Base-by-base conservation (phyloP, 2,888 invertebrate genomes). In the Metopia argyrocephala region DNA sequence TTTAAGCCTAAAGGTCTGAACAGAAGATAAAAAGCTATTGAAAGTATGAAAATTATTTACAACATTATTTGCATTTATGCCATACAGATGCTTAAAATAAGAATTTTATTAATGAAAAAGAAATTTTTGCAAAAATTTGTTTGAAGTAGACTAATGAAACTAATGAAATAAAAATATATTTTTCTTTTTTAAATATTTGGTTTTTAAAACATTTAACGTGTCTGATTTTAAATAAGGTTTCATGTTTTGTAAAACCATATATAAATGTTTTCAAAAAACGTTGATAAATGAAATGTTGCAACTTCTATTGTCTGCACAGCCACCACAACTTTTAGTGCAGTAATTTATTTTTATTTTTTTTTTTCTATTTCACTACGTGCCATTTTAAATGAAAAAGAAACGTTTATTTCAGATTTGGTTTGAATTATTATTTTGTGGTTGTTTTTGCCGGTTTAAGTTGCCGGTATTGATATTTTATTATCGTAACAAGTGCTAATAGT, bases 401-500 rank as follows among this genome's bases (percentile, higher is more conserved):
- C 27, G 12, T 50, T 20, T 45, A 27, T 45, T 70, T 69, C 54
- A 28, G 3, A 31, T 75, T 70, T 23, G 7, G 15, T 2, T 28
- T 65, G 9, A 45, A 65, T 23, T n/a, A 45, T 57, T 45, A 20
- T 59, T 65, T 64, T 76, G 38, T 46, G 12, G 56, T 66, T 68
- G 18, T 5, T 52, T 48, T 15, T 45, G 61, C 15, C 21, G 21
- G 12, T 69, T 28, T 25, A 25, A 54, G 57, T 69, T 69, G 73
- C 38, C 38, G 25, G 75, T 38, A 20, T 38, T 15, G 27, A 54
- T 25, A 64, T 69, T 52, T 64, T 15, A 48, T 64, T 57, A 54
- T 46, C 46, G 25, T 64, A 81, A 81, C 80, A 81, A 81, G 80
- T 81, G 80, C 69, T 74, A 74, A 73, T 69, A 59, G 57, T 73